Evolutionary conservation across 2,888 invertebrate species (phyloP).

Genomic region (Marronus borbonicus): DNA sequence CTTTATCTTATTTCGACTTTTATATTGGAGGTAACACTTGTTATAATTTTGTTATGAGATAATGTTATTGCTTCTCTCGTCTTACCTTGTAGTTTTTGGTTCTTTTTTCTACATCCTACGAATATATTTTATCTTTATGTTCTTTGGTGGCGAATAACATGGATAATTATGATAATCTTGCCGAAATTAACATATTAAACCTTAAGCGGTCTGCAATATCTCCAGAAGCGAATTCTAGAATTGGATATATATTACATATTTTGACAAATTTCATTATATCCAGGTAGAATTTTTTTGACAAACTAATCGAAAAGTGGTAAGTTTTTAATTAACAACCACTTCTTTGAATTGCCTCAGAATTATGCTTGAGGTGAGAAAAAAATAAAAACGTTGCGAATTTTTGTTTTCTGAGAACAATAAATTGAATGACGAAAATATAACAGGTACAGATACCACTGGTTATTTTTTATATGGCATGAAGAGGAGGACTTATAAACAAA

Average conservation of each 20-base stretch:
- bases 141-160: slow-evolving; percentile 17
- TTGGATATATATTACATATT: background rate
- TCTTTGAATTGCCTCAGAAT: no score
- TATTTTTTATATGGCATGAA: no score
- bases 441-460: no score
- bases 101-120: background rate
- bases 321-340: background rate
- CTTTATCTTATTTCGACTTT: slow-evolving; percentile 25
- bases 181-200: slow-evolving; percentile 24
- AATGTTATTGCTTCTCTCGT: slow-evolving; percentile 15
- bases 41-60: slow-evolving; percentile 41
- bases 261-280: slow-evolving; percentile 5
- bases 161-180: slow-evolving; percentile 24
- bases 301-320: background rate
- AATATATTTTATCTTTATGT: slow-evolving; percentile 37
- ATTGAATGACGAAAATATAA: no score
- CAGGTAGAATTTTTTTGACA: slow-evolving; percentile 11
- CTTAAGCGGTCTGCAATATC: background rate
- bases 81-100: background rate
- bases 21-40: slow-evolving; percentile 33
- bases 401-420: no score
- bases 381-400: no score
- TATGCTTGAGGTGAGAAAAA: no score
- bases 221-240: background rate
- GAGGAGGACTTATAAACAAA: no score